These are phyloP conservation scores for Temnothorax rugatulus DNA, from an alignment of 2,888 invertebrate genomes.

Conservation along the genomic window DNA sequence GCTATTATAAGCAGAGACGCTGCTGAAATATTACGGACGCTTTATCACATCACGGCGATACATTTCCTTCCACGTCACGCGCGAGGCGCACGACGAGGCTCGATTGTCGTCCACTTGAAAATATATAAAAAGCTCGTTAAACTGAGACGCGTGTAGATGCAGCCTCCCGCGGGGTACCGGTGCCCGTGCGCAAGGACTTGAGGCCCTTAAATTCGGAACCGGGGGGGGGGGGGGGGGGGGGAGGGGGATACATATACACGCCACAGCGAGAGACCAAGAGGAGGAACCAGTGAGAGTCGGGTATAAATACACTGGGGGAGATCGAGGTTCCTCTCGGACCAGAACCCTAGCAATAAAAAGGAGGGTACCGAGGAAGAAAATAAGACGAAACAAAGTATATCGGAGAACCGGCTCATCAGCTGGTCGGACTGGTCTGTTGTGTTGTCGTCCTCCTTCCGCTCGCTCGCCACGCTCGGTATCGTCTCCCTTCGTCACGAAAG, in stretches of 20 bases:
- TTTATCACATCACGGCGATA: constrained; percentile 34
- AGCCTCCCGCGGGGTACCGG: constrained; percentile 66
- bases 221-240: neutral
- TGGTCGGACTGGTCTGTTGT: constrained; percentile 84
- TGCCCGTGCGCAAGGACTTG: constrained; percentile 57
- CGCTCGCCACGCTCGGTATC: constrained; percentile 40
- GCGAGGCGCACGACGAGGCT: constrained; percentile 44
- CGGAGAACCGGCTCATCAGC: constrained; percentile 85
- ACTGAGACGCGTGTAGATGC: constrained; percentile 65
- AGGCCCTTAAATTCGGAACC: constrained; percentile 76
- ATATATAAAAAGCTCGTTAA: constrained; percentile 76
- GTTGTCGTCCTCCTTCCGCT: constrained; percentile 68
- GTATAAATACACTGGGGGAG: constrained; percentile 81
- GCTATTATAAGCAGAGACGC: neutral
- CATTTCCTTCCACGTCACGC: constrained; percentile 52
- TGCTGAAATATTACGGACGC: constrained; percentile 35
- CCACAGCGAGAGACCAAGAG: constrained; percentile 54
- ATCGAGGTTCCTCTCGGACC: constrained; percentile 71
- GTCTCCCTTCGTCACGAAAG: constrained; percentile 71
- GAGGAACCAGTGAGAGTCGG: constrained; percentile 80
- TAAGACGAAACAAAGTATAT: constrained; percentile 83
- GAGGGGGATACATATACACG: constrained; percentile 55
- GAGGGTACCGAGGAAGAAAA: constrained; percentile 75
- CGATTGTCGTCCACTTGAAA: constrained; percentile 62
- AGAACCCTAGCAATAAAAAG: constrained; percentile 75